Conservation (phyloP, 2,888 invertebrate genomes). For the Anoplius nigerrimus region DNA sequence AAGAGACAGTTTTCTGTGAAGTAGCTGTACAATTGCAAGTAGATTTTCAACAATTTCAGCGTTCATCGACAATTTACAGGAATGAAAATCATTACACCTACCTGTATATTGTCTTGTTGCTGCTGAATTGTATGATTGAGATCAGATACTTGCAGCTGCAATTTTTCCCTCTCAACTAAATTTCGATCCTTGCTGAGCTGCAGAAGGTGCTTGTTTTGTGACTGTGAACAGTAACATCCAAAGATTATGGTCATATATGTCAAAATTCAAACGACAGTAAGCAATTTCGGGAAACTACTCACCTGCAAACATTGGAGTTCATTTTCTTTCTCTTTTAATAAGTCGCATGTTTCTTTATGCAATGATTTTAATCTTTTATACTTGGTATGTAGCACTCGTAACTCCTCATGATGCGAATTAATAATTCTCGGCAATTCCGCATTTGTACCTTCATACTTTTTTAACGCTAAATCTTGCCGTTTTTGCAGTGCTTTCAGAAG, state of each 20-base stretch:
- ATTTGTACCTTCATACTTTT: constrained; percentile 86
- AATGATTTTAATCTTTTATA: constrained; percentile 82
- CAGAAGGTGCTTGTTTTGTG: constrained; percentile 83
- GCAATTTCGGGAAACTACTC: constrained; percentile 24
- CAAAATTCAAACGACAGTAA: constrained; percentile 14
- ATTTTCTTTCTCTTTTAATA: constrained; percentile 83
- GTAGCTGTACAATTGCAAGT: constrained; percentile 71
- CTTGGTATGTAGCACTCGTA: constrained; percentile 82
- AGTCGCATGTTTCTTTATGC: constrained; percentile 80
- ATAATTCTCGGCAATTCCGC: constrained; percentile 87
- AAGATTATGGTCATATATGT: background rate
- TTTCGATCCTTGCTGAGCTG: constrained; percentile 85
- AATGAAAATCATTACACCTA: constrained; percentile 41
- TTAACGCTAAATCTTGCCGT: constrained; percentile 86
- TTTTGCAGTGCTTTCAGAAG: constrained; percentile 86
- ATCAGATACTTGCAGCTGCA: constrained; percentile 79
- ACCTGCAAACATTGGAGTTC: constrained; percentile 80
- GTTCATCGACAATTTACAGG: background rate
- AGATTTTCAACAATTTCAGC: background rate
- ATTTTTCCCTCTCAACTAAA: constrained; percentile 84
- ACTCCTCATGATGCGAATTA: constrained; percentile 86
- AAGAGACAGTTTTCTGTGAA: constrained; percentile 83
- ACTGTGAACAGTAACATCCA: constrained; percentile 61
- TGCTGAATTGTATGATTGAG: constrained; percentile 71
- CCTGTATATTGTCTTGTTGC: constrained; percentile 74